A percentile compares a stretch with the other conserved stretches of the same genome.
phyloP scores from a whole-genome alignment of 1,140 invertebrate species.

The Dendroctonus ponderosae region DNA sequence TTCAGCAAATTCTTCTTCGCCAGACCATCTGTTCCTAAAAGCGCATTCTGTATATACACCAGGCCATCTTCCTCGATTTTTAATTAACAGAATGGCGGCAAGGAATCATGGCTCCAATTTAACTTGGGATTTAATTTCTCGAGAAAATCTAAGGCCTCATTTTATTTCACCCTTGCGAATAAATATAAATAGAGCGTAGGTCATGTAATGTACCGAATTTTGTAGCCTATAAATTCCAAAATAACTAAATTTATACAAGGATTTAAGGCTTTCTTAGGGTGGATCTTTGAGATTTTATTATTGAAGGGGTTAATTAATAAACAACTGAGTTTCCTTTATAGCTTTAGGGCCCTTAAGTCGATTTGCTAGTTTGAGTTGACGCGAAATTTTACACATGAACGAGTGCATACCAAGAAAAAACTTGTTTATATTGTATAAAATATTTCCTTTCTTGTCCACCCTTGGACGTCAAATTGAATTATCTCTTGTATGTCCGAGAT shows the following conservation, averaged over 20 bases:
- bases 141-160: slow-evolving; percentile 9
- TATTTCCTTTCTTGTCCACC: too few species aligned
- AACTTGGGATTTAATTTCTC: slow-evolving; percentile 20
- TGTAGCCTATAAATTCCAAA: slow-evolving; percentile 15
- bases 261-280: slow-evolving; percentile 10
- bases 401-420: too few species aligned
- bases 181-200: slow-evolving; percentile 22
- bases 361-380: too few species aligned
- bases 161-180: slow-evolving; percentile 20
- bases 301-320: slow-evolving; percentile 10
- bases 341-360: neutral
- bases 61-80: slow-evolving; percentile 12
- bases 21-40: neutral
- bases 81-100: slow-evolving; percentile 23
- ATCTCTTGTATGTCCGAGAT: too few species aligned
- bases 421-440: too few species aligned
- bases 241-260: slow-evolving; percentile 11
- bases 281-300: slow-evolving; percentile 6
- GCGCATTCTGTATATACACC: slow-evolving; percentile 6
- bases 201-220: slow-evolving; percentile 17
- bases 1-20: too few species aligned
- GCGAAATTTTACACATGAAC: too few species aligned
- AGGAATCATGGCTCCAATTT: slow-evolving; percentile 20
- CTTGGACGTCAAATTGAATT: too few species aligned
- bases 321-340: slow-evolving; percentile 8